Conservation (phyloP, 2,888 invertebrate species). For the Odontothrips loti region DNA sequence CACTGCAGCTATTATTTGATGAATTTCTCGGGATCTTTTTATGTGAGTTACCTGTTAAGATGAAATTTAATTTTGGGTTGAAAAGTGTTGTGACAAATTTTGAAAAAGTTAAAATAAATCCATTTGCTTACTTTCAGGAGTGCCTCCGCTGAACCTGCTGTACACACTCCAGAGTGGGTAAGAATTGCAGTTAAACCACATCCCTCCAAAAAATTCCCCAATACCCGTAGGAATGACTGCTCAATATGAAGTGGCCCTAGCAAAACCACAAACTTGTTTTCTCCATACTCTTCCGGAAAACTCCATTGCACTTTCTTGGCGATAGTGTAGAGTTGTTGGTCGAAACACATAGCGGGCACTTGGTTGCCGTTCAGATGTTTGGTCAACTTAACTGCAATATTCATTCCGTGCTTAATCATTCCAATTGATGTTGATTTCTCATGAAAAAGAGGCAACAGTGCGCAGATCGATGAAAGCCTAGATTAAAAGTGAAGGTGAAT, state of each 20-base stretch:
- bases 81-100: conserved; percentile 27
- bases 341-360: not conserved
- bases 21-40: too few relatives aligned
- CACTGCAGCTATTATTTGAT: too few relatives aligned
- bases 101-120: too few relatives aligned
- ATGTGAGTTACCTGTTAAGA: too few relatives aligned
- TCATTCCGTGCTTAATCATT: not conserved
- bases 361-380: not conserved
- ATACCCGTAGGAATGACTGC: too few relatives aligned
- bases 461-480: not conserved
- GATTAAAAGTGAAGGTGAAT: not conserved
- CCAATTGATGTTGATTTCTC: not conserved
- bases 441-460: not conserved
- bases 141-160: not conserved
- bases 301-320: not conserved
- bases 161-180: not conserved
- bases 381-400: not conserved
- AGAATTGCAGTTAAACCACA: not conserved
- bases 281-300: not conserved
- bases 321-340: not conserved
- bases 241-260: too few relatives aligned
- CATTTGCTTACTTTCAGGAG: not conserved
- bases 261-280: not conserved
- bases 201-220: too few relatives aligned
- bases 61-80: too few relatives aligned